These are phyloP conservation scores for Siderastrea siderea DNA, from an alignment of 92 coral and sea anemone genomes.

Conservation along the genomic window DNA sequence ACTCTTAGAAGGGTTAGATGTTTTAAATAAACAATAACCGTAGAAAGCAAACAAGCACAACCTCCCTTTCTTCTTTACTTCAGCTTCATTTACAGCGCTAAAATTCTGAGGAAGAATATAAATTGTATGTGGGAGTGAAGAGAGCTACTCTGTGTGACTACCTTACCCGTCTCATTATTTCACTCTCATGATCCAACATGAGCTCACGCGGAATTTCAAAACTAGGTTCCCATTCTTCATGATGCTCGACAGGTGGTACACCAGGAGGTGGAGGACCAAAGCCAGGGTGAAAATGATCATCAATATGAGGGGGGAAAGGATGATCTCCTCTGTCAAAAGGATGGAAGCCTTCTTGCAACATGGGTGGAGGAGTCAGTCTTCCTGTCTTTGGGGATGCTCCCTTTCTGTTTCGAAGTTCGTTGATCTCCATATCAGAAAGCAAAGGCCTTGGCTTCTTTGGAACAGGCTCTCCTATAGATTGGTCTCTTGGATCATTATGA, in stretches of 20 bases:
- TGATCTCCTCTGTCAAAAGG: slow-evolving; percentile 19
- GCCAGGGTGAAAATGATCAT: slow-evolving; percentile 28
- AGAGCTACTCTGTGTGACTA: too few relatives aligned
- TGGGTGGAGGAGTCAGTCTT: slow-evolving; percentile 34
- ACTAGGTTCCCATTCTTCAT: slow-evolving; percentile 50
- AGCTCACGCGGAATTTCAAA: slow-evolving; percentile 96
- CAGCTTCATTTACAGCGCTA: too few relatives aligned
- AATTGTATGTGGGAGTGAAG: too few relatives aligned
- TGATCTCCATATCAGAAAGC: slow-evolving; percentile 76
- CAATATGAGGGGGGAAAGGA: slow-evolving; percentile 36
- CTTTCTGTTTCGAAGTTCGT: slow-evolving; percentile 66
- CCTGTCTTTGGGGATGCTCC: slow-evolving; percentile 72
- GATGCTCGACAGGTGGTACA: slow-evolving; percentile 33
- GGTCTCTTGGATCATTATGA: slow-evolving; percentile 36
- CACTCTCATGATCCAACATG: slow-evolving; percentile 83
- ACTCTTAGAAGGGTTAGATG: too few relatives aligned
- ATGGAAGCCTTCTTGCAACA: slow-evolving; percentile 24
- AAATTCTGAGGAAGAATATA: too few relatives aligned
- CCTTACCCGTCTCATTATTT: slow-evolving; percentile 88
- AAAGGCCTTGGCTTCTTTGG: slow-evolving; percentile 84
- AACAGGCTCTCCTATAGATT: slow-evolving; percentile 67
- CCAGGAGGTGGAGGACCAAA: slow-evolving; percentile 18
- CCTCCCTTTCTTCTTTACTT: too few relatives aligned
- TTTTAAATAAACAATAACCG: too few relatives aligned
- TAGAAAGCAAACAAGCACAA: too few relatives aligned